Evolutionary conservation across 2,888 invertebrate species (phyloP), one percentile per base, ranked within the genome.

Genomic region (Acrobasis consociella): DNA sequence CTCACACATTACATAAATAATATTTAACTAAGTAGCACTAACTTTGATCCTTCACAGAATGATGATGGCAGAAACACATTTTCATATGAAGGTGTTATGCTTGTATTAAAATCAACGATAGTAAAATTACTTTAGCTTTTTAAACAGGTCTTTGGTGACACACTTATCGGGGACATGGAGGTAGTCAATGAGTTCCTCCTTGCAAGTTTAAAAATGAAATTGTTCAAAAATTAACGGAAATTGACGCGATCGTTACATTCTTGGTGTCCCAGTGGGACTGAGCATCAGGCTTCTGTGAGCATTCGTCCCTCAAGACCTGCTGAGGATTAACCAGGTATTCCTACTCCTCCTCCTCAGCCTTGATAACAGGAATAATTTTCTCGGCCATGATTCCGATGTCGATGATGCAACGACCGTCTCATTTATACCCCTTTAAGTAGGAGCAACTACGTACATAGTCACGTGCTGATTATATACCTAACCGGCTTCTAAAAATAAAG

Each of bases 161-260:
- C 99, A 99, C 79, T 98, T 96, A 87, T 99, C 99, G 13, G 99
- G 94, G 72, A 97, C 97, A 80, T 97, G 96, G 39, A 99, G 88
- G 78, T 97, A 97, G 91, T 99, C 99, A 71, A 97, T 94, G 38
- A 99, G 93, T 87, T 99, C 99, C 85, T 99, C 98, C 58, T 95
- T 91, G 80, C 99, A 99, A 5, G 95, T 97, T n/a, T n/a, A n/a
- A n/a, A n/a, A n/a, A n/a, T n/a, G n/a, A n/a, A n/a, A n/a, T n/a
- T n/a, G n/a, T n/a, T n/a, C n/a, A n/a, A n/a, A n/a, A n/a, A n/a
- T 91, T 99, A 93, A 68, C 95, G 94, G 60, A 97, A 96, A 80
- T 95, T 96, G 0, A 99, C 99, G 59, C 99, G 95, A 72, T 97
- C 95, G 75, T 96, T 98, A 91, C 99, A 99, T 58, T 94, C 94